Evolutionary conservation across 2,113 vertebrate species (phyloP).

Genomic region (Morone saxatilis): DNA sequence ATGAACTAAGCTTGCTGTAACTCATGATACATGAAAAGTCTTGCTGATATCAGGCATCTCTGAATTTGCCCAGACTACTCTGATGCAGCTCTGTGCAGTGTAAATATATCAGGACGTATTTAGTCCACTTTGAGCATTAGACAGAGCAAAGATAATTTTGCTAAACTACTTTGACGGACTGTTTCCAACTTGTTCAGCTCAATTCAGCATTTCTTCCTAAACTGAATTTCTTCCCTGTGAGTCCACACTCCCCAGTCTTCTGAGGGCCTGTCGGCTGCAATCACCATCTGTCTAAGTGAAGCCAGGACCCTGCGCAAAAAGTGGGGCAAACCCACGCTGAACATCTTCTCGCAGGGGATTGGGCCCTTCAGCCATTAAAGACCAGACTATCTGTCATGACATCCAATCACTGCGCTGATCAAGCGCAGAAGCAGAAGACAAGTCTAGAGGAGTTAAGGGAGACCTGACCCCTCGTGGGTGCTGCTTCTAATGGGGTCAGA

Average conservation of each 20-base stretch:
- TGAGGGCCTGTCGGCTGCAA: conserved; percentile 69
- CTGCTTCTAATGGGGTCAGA: conserved; percentile 72
- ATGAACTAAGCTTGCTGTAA: conserved; percentile 45
- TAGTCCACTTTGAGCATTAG: conserved; percentile 13
- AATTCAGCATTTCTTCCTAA: conserved; percentile 43
- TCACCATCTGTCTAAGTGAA: conserved; percentile 70
- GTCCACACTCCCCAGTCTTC: conserved; percentile 49
- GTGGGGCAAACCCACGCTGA: conserved; percentile 39
- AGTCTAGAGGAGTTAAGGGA: conserved; percentile 45
- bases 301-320: conserved; percentile 13
- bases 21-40: conserved; percentile 27
- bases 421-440: conserved; percentile 47
- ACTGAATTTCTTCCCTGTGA: conserved; percentile 35
- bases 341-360: conserved; percentile 39
- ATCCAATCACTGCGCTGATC: conserved; percentile 49
- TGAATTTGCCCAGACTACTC: neutral
- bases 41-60: conserved; percentile 25
- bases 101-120: conserved; percentile 8
- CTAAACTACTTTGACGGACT: conserved; percentile 60
- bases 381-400: conserved; percentile 43
- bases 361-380: conserved; percentile 34
- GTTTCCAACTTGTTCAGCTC: conserved; percentile 67
- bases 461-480: conserved; percentile 42
- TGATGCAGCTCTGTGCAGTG: neutral
- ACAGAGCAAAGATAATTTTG: conserved; percentile 22